phyloP scores from a whole-genome alignment of 1,140 invertebrate species.

The Centruroides sculpturatus region DNA sequence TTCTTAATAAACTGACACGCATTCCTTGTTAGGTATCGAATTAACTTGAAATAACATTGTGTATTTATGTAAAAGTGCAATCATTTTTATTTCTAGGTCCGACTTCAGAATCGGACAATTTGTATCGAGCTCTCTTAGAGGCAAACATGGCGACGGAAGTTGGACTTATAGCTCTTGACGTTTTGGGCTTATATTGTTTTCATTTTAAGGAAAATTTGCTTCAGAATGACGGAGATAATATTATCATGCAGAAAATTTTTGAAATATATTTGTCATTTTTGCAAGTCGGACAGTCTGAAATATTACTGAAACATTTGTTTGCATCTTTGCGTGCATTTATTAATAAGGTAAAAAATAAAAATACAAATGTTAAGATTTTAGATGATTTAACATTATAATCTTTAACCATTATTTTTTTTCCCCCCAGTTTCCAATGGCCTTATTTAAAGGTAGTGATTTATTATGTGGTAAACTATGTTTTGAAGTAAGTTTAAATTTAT shows the following conservation, averaged over 20 bases:
- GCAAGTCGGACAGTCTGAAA: conserved; percentile 77
- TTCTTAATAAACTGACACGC: too few species aligned
- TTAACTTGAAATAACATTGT: too few species aligned
- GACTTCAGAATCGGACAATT: conserved; percentile 22
- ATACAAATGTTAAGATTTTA: too few species aligned
- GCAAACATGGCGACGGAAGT: conserved; percentile 82
- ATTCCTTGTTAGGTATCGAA: too few species aligned
- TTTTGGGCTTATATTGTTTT: conserved; percentile 65
- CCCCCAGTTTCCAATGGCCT: conserved; percentile 53
- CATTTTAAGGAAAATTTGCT: conserved; percentile 54
- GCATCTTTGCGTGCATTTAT: conserved; percentile 77
- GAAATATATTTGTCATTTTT: conserved; percentile 72
- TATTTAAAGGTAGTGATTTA: conserved; percentile 59
- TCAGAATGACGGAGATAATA: conserved; percentile 51
- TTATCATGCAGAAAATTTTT: conserved; percentile 58
- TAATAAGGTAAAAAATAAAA: conserved; percentile 41
- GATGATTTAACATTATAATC: neutral
- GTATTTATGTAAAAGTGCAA: too few species aligned
- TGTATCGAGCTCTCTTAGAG: conserved; percentile 52
- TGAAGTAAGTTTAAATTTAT: conserved; percentile 40
- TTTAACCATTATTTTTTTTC: neutral
- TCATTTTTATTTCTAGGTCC: conserved; percentile 9
- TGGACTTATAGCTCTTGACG: conserved; percentile 70
- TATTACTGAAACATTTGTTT: conserved; percentile 75
- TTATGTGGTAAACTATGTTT: conserved; percentile 71